Conservation (phyloP, 2,888 invertebrate genomes). For the Mylabris sibirica region DNA sequence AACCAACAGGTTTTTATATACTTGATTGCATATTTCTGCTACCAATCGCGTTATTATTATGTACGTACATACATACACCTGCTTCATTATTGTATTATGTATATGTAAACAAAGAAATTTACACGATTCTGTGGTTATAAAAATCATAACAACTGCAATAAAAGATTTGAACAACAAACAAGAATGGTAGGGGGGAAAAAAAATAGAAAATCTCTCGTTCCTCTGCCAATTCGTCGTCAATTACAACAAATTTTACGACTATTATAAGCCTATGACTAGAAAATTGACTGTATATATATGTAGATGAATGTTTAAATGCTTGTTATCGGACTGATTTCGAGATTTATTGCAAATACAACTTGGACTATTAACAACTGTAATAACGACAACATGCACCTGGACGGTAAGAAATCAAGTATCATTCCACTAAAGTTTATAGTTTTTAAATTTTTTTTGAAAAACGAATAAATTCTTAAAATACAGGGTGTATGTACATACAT, state of each 20-base stretch:
- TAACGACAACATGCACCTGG: slow-evolving; percentile 2
- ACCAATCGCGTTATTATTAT: not conserved
- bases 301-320: slow-evolving; percentile 3
- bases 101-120: slow-evolving; percentile 11
- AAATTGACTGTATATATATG: not conserved
- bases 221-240: not conserved
- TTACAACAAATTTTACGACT: slow-evolving; percentile 1
- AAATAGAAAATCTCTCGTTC: not conserved
- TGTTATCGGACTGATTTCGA: not conserved
- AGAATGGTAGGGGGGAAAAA: no score
- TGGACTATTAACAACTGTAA: slow-evolving; percentile 2
- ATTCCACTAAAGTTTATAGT: not conserved
- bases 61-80: not conserved
- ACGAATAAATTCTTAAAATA: no score
- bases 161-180: not conserved
- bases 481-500: no score
- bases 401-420: not conserved
- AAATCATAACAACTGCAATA: not conserved
- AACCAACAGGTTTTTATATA: slow-evolving; percentile 9
- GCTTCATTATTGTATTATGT: not conserved
- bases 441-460: no score
- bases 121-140: not conserved
- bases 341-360: slow-evolving; percentile 9
- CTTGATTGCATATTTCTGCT: slow-evolving; percentile 5
- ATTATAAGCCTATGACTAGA: not conserved